phyloP scores from a whole-genome alignment of 1,140 invertebrate genomes.

The Drosophila parvula region DNA sequence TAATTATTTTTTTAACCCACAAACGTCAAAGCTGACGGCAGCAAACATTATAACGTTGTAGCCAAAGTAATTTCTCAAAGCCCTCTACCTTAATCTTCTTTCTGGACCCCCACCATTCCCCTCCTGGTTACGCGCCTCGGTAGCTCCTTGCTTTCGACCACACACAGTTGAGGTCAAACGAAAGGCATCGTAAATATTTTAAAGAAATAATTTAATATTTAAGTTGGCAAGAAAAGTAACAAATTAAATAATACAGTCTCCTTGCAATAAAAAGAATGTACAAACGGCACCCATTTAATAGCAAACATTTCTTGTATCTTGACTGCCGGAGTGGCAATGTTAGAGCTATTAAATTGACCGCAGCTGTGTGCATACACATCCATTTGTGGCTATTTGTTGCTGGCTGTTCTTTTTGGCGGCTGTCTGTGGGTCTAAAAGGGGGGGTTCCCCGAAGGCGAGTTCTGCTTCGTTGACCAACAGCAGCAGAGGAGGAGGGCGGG shows the following conservation, averaged over 20 bases:
- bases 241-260: background rate
- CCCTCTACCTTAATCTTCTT: slow-evolving; percentile 39
- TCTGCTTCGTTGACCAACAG: slow-evolving; percentile 66
- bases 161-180: background rate
- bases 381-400: slow-evolving; percentile 67
- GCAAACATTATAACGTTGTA: slow-evolving; percentile 58
- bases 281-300: background rate
- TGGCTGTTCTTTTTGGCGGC: slow-evolving; percentile 54
- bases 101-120: background rate
- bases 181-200: background rate
- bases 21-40: slow-evolving; percentile 68
- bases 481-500: background rate
- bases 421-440: slow-evolving; percentile 39
- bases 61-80: slow-evolving; percentile 69
- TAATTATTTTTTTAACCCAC: slow-evolving; percentile 75
- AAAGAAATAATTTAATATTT: background rate
- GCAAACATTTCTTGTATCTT: background rate
- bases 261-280: background rate
- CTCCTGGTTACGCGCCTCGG: slow-evolving; percentile 1
- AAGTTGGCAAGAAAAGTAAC: background rate
- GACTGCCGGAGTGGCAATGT: background rate
- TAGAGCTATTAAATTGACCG: slow-evolving; percentile 13
- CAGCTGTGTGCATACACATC: slow-evolving; percentile 49
- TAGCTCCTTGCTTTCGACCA: slow-evolving; percentile 5
- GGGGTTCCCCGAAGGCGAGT: slow-evolving; percentile 30